Evolutionary conservation across 2,113 vertebrate genomes (phyloP).

Genomic region (Cavia porcellus): DNA sequence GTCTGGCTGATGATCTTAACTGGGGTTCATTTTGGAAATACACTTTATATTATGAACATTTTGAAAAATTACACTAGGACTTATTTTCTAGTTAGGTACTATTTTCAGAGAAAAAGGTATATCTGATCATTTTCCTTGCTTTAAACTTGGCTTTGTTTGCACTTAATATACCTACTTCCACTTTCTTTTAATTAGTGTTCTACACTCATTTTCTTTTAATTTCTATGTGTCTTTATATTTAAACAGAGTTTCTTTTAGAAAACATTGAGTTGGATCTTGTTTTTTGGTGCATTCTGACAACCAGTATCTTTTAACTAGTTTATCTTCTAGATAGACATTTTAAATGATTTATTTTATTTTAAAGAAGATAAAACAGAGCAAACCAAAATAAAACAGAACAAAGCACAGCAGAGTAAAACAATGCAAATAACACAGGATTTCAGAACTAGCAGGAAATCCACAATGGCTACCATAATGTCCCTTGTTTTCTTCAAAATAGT

Average conservation of each 20-base stretch:
- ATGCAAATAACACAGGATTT: too few species aligned
- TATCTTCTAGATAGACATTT: background rate
- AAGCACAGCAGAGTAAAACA: too few species aligned
- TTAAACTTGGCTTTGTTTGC: background rate
- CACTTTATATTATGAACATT: background rate
- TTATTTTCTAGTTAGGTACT: background rate
- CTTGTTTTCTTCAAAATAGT: too few species aligned
- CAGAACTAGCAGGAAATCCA: too few species aligned
- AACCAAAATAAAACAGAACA: too few species aligned
- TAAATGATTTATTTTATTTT: background rate
- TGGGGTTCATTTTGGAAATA: background rate
- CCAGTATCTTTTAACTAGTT: background rate
- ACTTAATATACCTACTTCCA: background rate
- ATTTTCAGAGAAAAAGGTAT: background rate
- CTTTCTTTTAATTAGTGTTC: background rate
- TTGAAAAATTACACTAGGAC: background rate
- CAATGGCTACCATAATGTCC: too few species aligned
- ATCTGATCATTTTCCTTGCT: background rate
- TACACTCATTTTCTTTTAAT: background rate
- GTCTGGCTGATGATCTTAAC: background rate
- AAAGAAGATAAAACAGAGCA: too few species aligned
- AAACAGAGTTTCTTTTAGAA: background rate
- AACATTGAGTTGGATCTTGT: background rate
- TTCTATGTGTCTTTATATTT: background rate
- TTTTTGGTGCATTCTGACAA: background rate